These are phyloP conservation scores for Megaceryle alcyon DNA, from an alignment of 2,797 vertebrate species.

Conservation along the genomic window DNA sequence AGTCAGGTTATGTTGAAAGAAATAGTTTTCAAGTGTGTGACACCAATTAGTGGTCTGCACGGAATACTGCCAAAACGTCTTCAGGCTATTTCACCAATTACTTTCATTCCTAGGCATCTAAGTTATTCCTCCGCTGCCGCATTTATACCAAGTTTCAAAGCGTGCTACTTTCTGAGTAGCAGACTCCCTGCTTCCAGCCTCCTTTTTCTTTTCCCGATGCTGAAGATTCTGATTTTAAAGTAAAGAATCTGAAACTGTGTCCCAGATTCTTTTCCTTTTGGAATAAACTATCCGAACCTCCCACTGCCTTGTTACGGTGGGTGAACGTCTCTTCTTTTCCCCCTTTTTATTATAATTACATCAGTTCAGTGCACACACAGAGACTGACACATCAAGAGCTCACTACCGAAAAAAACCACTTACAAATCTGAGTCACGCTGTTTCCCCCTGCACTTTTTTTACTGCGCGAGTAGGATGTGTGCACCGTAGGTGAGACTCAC, in stretches of 20 bases:
- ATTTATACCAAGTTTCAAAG: slow-evolving; percentile 66
- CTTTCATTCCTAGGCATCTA: slow-evolving; percentile 45
- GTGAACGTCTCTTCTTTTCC: neutral
- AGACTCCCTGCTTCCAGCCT: slow-evolving; percentile 23
- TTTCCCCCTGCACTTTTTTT: neutral
- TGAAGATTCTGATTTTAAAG: slow-evolving; percentile 50
- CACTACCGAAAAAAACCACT: neutral
- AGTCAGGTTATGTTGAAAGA: neutral
- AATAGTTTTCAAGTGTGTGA: slow-evolving; percentile 21
- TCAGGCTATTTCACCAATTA: slow-evolving; percentile 46
- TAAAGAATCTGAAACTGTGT: slow-evolving; percentile 40
- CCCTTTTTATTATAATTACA: neutral
- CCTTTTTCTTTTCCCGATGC: neutral
- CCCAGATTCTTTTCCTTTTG: slow-evolving; percentile 43
- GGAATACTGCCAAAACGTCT: slow-evolving; percentile 10
- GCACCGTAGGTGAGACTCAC: neutral
- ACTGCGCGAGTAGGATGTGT: slow-evolving; percentile 1
- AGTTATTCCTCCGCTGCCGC: slow-evolving; percentile 32
- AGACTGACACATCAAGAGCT: slow-evolving; percentile 37
- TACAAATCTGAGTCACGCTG: slow-evolving; percentile 1
- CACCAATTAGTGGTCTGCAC: slow-evolving; percentile 16
- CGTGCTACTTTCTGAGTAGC: slow-evolving; percentile 18
- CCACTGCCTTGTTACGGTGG: neutral
- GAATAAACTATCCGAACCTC: slow-evolving; percentile 48
- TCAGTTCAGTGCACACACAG: neutral